Conservation (phyloP, 2,888 invertebrate genomes). For the Punctoribates punctum region DNA sequence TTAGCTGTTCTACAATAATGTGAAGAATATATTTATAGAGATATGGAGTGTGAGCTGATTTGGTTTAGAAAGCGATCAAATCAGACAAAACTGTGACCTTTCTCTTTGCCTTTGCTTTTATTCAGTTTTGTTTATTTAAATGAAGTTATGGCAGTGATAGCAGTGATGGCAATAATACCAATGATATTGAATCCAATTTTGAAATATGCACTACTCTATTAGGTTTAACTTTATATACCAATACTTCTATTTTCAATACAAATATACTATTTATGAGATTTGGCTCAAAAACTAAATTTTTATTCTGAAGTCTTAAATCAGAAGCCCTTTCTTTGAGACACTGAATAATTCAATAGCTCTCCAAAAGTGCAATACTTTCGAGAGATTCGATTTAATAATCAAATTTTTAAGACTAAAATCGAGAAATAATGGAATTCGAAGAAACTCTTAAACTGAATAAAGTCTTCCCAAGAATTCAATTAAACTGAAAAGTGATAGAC, state of each 20-base stretch:
- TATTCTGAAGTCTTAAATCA: not conserved
- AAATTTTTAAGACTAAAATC: not conserved
- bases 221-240: not conserved
- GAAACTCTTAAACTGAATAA: slow-evolving; percentile 10
- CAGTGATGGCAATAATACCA: slow-evolving; percentile 29
- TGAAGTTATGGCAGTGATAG: slow-evolving; percentile 24
- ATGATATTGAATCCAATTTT: slow-evolving; percentile 38
- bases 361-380: slow-evolving; percentile 3
- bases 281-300: slow-evolving; percentile 25
- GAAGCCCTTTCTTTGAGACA: not conserved
- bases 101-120: slow-evolving; percentile 1
- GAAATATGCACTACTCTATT: slow-evolving; percentile 23
- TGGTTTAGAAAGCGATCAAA: not conserved
- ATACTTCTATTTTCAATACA: slow-evolving; percentile 10
- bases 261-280: slow-evolving; percentile 14
- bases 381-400: slow-evolving; percentile 23
- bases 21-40: slow-evolving; percentile 6
- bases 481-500: not conserved
- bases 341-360: slow-evolving; percentile 33
- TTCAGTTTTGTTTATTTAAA: slow-evolving; percentile 39
- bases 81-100: slow-evolving; percentile 27
- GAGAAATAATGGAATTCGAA: slow-evolving; percentile 1
- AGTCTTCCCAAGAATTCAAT: not conserved
- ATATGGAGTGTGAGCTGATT: slow-evolving; percentile 8
- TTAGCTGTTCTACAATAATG: not conserved